Base-by-base conservation (phyloP, 2,888 invertebrate species). In the Calliopum simillimum region DNA sequence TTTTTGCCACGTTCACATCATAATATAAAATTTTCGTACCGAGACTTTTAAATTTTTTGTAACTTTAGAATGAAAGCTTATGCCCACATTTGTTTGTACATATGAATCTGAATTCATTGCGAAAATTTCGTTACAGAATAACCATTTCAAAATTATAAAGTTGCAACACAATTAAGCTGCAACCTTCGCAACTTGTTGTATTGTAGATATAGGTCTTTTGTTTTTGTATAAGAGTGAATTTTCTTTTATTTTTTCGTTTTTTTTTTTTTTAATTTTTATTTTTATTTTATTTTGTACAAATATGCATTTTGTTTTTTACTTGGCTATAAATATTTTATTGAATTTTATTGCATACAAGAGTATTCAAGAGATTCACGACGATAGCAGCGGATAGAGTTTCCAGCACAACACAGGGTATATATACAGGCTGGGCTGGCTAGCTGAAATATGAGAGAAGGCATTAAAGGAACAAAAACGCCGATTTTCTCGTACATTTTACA, bases 291-390 rank as follows among this genome's bases (percentile, higher is more conserved):
- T 68, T 71, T 47, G 58, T 68, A 61, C 70, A 72, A 71, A 72
- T 71, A 67, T 77, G 76, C 81, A 80, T 81, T 80, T 78, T 75
- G 76, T 71, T 68, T 63, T 66, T 47, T 68, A 55, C 70, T 41
- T 65, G 59, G 68, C 23, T 69, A 62, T 80, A 77, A 80, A 80
- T 80, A 81, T 79, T 68, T 68, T 62, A 68, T 62, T 44, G 68
- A 68, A 62, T 68, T 62, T 62, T 49, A 19, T 61, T 59, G 51
- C 68, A 68, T 61, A 44, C 66, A 59, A 56, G 46, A 68, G 23
- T 47, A 25, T 41, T 19, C 16, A 12, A 25, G 33, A 21, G 61
- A 61, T 58, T 13, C 44, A 46, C 23, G 2, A 2, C 33, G 8
- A 8, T 4, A 5, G 33, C 8, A 33, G 33, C 33, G 8, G 33